A percentile compares a stretch with the other conserved stretches of the same genome.
phyloP scores from a whole-genome alignment of 2,113 vertebrate genomes.

The Colius striatus region DNA sequence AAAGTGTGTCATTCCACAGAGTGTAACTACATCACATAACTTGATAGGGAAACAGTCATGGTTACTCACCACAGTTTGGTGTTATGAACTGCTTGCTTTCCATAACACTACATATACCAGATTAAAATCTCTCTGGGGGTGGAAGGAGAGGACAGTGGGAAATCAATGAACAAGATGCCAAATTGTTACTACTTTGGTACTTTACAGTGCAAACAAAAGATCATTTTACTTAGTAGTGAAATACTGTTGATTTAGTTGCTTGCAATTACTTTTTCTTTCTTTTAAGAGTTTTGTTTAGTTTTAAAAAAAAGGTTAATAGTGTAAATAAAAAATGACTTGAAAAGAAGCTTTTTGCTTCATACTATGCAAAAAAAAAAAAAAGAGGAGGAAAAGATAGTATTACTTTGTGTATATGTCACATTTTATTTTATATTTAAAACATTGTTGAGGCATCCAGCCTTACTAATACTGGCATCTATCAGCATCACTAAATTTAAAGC shows the following conservation, averaged over 20 bases:
- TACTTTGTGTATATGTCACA: background rate
- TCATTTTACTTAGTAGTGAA: background rate
- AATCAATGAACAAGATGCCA: slow-evolving; percentile 23
- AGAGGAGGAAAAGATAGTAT: background rate
- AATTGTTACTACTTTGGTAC: background rate
- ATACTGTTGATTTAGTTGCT: background rate
- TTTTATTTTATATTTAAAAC: background rate
- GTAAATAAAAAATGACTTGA: no score
- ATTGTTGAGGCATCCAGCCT: background rate
- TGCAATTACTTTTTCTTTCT: background rate
- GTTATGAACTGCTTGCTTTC: background rate
- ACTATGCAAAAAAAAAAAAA: background rate
- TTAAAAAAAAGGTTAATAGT: no score
- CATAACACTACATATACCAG: background rate
- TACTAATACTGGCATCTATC: background rate
- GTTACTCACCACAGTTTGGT: slow-evolving; percentile 36
- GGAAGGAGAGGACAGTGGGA: background rate
- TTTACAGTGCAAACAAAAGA: background rate
- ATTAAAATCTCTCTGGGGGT: slow-evolving; percentile 1
- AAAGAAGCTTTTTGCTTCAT: background rate
- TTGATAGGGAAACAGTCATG: slow-evolving; percentile 26
- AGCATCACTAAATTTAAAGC: background rate
- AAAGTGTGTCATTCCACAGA: slow-evolving; percentile 6
- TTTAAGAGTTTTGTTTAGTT: background rate
- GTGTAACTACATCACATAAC: background rate